Evolutionary conservation across 2,797 vertebrate species (phyloP).

Genomic region (Peromyscus melanophrys): DNA sequence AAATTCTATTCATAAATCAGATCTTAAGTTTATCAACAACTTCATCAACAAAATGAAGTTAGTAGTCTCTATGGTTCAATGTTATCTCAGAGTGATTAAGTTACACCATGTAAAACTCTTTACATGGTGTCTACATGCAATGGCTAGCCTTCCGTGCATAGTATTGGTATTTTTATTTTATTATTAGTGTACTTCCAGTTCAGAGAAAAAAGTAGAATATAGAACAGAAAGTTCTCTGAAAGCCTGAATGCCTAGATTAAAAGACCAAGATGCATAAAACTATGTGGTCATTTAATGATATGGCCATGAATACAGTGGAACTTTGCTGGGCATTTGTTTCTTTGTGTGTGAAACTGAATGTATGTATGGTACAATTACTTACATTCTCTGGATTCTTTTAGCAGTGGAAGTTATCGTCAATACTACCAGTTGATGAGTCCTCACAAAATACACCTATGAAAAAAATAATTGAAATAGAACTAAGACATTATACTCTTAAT

Average conservation of each 20-base stretch:
- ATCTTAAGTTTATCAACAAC: not conserved
- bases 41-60: not conserved
- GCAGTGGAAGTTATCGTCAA: not conserved
- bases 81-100: not conserved
- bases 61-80: not conserved
- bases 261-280: not conserved
- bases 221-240: not conserved
- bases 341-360: not conserved
- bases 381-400: not conserved
- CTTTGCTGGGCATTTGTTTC: not conserved
- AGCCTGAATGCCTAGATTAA: not conserved
- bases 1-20: not conserved
- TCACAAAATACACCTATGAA: not conserved
- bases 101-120: not conserved
- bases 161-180: not conserved
- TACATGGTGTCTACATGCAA: not conserved
- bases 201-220: not conserved
- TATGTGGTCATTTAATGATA: fast-evolving
- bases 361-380: not conserved
- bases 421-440: not conserved
- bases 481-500: conserved; percentile 27
- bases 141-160: not conserved
- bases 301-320: not conserved
- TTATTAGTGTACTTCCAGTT: conserved; percentile 1
- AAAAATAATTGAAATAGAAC: not conserved